Conservation (phyloP, 2,888 invertebrate species). For the Clepsis dumicolana region DNA sequence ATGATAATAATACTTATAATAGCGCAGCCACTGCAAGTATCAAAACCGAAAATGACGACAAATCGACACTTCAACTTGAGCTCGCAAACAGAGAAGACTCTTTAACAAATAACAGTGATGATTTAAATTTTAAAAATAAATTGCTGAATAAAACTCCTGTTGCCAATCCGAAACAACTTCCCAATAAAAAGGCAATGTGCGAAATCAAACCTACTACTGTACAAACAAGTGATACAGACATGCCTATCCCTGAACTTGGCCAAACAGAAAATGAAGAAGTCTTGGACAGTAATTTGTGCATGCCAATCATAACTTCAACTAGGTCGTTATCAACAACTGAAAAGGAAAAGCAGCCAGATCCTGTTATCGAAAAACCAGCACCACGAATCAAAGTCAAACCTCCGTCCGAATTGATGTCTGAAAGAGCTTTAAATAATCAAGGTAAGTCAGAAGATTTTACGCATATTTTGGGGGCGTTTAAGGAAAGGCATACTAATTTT, state of each 20-base stretch:
- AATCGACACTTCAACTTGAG: not conserved
- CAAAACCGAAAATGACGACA: conserved; percentile 13
- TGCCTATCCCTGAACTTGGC: not conserved
- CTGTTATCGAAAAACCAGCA: conserved; percentile 45
- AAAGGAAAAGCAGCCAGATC: conserved; percentile 14
- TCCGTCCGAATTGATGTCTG: conserved; percentile 71
- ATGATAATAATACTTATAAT: not conserved
- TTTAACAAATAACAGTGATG: not conserved
- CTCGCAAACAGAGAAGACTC: not conserved
- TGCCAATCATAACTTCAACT: conserved; percentile 73
- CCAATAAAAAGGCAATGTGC: conserved; percentile 59
- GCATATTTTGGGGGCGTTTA: conserved; percentile 25
- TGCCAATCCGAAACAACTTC: conserved; percentile 74
- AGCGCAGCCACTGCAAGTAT: not conserved
- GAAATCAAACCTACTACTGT: conserved; percentile 32
- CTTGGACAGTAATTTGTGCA: conserved; percentile 46
- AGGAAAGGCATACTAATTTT: conserved; percentile 15
- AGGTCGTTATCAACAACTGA: conserved; percentile 61
- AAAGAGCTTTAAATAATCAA: conserved; percentile 53
- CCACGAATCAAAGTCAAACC: conserved; percentile 79
- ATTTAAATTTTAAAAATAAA: conserved; percentile 49
- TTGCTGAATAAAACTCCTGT: conserved; percentile 71
- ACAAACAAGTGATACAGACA: conserved; percentile 31
- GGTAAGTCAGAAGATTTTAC: conserved; percentile 42
- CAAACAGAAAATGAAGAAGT: conserved; percentile 9